Percentiles rank a stretch among this genome's conserved stretches.
Evolutionary conservation across 2,797 vertebrate genomes (phyloP).

Genomic region (Prionace glauca): DNA sequence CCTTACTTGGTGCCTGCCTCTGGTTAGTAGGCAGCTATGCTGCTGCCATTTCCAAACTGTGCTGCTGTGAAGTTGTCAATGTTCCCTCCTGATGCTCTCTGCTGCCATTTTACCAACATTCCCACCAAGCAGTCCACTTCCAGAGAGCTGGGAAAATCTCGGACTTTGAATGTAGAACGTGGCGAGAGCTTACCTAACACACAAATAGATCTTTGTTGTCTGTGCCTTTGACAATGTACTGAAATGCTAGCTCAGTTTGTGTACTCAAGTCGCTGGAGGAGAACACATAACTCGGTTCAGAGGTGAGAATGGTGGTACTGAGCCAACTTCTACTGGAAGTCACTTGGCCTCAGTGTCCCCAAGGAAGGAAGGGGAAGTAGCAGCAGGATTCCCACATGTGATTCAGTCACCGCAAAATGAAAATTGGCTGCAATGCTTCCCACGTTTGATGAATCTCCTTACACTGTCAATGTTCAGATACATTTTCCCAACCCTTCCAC

Average conservation of each 20-base stretch:
- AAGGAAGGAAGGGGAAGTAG: not conserved
- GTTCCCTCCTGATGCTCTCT: too few species aligned
- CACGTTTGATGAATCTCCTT: not conserved
- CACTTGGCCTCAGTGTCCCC: not conserved
- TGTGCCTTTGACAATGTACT: not conserved
- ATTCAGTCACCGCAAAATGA: not conserved
- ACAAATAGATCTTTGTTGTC: not conserved
- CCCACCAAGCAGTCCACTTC: too few species aligned
- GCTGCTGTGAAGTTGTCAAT: too few species aligned
- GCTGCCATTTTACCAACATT: too few species aligned
- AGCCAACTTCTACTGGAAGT: not conserved
- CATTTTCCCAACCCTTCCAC: too few species aligned
- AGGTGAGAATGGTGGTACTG: not conserved
- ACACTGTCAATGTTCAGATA: not conserved
- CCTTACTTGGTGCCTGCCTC: too few species aligned
- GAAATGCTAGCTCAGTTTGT: not conserved
- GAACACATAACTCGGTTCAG: not conserved
- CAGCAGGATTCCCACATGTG: not conserved
- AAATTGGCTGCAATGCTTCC: not conserved
- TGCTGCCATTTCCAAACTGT: too few species aligned
- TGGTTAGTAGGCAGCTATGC: too few species aligned
- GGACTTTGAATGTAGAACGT: not conserved
- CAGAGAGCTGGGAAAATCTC: too few species aligned
- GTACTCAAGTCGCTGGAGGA: not conserved
- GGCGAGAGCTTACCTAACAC: not conserved